Evolutionary conservation across 2,888 invertebrate genomes (phyloP).

Genomic region (Mimas tiliae): DNA sequence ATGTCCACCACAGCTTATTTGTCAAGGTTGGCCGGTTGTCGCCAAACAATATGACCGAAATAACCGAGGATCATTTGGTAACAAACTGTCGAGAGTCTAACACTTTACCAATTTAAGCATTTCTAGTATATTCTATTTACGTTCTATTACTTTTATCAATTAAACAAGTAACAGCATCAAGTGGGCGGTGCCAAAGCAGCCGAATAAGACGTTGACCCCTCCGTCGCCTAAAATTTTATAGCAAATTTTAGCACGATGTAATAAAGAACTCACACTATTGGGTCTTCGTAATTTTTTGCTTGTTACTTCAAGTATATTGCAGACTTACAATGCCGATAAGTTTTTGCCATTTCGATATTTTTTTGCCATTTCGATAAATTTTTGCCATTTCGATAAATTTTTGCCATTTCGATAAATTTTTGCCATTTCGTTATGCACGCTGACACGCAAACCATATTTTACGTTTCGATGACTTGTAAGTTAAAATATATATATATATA

Average conservation of each 20-base stretch:
- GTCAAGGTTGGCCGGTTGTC: too few relatives aligned
- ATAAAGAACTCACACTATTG: conserved; percentile 33
- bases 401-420: conserved; percentile 28
- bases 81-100: too few relatives aligned
- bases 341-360: conserved; percentile 27
- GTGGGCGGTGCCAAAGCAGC: background rate
- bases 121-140: background rate
- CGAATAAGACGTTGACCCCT: conserved; percentile 8
- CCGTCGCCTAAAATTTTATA: conserved; percentile 32
- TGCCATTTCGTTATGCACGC: conserved; percentile 27
- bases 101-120: too few relatives aligned
- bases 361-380: conserved; percentile 28
- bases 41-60: too few relatives aligned
- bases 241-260: conserved; percentile 30
- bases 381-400: conserved; percentile 28
- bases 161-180: conserved; percentile 8
- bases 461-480: conserved; percentile 8
- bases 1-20: too few relatives aligned
- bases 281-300: conserved; percentile 31
- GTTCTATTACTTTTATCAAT: conserved; percentile 17
- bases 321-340: conserved; percentile 27
- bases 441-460: conserved; percentile 9
- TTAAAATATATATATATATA: too few relatives aligned
- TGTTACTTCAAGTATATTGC: conserved; percentile 17
- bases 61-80: too few relatives aligned